Evolutionary conservation across 1,140 invertebrate species (phyloP).

Genomic region (Notospermus geniculatus): DNA sequence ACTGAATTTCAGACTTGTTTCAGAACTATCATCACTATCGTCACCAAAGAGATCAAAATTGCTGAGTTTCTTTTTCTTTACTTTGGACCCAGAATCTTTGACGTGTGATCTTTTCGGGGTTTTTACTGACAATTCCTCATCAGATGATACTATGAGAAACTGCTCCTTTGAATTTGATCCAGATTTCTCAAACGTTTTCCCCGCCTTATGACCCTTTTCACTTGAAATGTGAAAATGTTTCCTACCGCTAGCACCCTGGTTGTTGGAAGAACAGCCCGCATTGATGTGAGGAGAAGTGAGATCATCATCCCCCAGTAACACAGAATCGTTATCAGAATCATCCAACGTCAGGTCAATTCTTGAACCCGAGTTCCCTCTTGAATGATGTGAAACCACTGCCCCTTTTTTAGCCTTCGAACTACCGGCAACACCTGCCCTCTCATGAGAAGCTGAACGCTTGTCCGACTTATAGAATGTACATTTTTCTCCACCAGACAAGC

Average conservation of each 20-base stretch:
- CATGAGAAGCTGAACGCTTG: too few species aligned
- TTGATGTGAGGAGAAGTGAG: conserved; percentile 12
- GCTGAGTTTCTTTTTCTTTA: not conserved
- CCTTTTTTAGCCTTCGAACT: too few species aligned
- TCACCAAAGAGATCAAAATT: conserved; percentile 35
- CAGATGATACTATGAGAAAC: not conserved
- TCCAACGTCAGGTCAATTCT: too few species aligned
- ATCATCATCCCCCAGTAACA: not conserved
- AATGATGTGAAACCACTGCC: too few species aligned
- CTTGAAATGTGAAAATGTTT: not conserved
- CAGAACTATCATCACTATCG: conserved; percentile 26
- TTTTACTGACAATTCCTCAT: not conserved
- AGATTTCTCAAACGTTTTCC: not conserved
- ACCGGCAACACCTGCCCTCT: too few species aligned
- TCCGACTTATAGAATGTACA: too few species aligned
- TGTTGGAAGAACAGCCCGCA: conserved; percentile 5
- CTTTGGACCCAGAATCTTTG: not conserved
- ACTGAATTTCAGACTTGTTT: conserved; percentile 5
- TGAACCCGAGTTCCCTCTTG: too few species aligned
- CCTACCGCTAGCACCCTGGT: not conserved
- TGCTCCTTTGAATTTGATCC: not conserved
- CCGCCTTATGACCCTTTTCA: not conserved
- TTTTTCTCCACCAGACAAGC: too few species aligned
- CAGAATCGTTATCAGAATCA: too few species aligned
- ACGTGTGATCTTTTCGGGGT: not conserved